These are phyloP conservation scores for Drosophila obscura DNA, from an alignment of 1,140 invertebrate species.

Conservation along the genomic window DNA sequence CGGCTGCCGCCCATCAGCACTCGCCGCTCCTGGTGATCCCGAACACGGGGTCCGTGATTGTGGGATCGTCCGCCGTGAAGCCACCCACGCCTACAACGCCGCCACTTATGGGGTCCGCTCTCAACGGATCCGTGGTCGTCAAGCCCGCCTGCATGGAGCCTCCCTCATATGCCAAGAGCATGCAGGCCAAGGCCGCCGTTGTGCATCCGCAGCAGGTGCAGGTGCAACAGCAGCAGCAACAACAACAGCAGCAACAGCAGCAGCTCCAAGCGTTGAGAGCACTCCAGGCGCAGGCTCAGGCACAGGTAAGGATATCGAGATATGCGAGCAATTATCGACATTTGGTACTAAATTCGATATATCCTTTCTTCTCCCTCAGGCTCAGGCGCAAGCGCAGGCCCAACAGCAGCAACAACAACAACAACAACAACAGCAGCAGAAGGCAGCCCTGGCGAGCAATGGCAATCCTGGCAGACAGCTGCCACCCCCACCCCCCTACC, in stretches of 20 bases:
- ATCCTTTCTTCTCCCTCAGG: constrained; percentile 13
- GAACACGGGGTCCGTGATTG: constrained; percentile 35
- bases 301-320: constrained; percentile 11
- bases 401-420: constrained; percentile 36
- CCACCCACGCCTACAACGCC: constrained; percentile 86
- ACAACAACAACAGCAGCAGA: constrained; percentile 31
- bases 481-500: constrained; percentile 89
- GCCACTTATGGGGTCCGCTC: constrained; percentile 83
- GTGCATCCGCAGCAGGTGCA: constrained; percentile 85
- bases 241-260: constrained; percentile 77
- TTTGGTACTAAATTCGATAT: too few species aligned
- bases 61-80: constrained; percentile 41
- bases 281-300: constrained; percentile 54
- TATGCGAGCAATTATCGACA: too few species aligned
- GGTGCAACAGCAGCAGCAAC: constrained; percentile 70
- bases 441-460: constrained; percentile 83
- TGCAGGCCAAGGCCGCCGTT: constrained; percentile 91
- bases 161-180: constrained; percentile 95
- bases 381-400: constrained; percentile 50
- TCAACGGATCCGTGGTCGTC: constrained; percentile 64
- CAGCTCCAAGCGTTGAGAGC: constrained; percentile 78
- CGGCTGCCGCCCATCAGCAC: constrained; percentile 80
- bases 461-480: constrained; percentile 85
- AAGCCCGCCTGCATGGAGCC: constrained; percentile 92
- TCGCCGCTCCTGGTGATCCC: constrained; percentile 76